These are phyloP conservation scores for Peromyscus californicus DNA, from an alignment of 2,113 vertebrate genomes.

Conservation along the genomic window DNA sequence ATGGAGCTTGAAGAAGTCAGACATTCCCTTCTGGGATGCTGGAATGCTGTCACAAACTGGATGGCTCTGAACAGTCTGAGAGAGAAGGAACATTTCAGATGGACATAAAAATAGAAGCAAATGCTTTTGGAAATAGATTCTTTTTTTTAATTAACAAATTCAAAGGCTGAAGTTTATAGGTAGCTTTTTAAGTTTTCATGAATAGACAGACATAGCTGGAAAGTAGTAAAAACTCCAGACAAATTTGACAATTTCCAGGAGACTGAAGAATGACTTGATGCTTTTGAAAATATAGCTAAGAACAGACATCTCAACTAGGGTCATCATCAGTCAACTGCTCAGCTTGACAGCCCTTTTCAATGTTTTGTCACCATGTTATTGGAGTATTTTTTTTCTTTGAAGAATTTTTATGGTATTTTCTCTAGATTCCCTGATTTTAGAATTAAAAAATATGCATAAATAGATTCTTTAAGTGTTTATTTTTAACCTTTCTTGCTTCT, in stretches of 20 bases:
- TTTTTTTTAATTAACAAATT: constrained; percentile 69
- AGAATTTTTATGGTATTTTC: constrained; percentile 60
- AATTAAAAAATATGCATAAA: constrained; percentile 46
- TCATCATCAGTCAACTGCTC: constrained; percentile 63
- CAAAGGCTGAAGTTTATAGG: constrained; percentile 45
- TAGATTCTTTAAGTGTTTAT: background rate
- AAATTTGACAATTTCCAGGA: constrained; percentile 62
- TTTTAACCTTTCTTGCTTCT: background rate
- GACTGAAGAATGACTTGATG: constrained; percentile 68
- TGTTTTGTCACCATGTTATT: background rate
- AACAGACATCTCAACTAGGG: constrained; percentile 9
- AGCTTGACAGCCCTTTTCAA: constrained; percentile 61
- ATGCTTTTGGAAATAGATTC: background rate
- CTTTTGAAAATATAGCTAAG: constrained; percentile 72
- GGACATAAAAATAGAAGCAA: background rate
- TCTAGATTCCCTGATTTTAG: constrained; percentile 14
- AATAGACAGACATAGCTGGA: constrained; percentile 25
- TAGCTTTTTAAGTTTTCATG: constrained; percentile 50
- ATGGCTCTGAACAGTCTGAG: background rate
- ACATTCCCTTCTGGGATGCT: background rate
- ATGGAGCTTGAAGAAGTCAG: background rate
- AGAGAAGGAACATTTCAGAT: constrained; percentile 2
- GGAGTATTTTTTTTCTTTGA: constrained; percentile 48
- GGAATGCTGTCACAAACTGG: background rate
- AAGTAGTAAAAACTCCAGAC: constrained; percentile 64